Percentiles rank a stretch among this genome's conserved stretches.
These are phyloP conservation scores for Ectemnius lituratus DNA, from an alignment of 2,888 invertebrate species.

Conservation along the genomic window DNA sequence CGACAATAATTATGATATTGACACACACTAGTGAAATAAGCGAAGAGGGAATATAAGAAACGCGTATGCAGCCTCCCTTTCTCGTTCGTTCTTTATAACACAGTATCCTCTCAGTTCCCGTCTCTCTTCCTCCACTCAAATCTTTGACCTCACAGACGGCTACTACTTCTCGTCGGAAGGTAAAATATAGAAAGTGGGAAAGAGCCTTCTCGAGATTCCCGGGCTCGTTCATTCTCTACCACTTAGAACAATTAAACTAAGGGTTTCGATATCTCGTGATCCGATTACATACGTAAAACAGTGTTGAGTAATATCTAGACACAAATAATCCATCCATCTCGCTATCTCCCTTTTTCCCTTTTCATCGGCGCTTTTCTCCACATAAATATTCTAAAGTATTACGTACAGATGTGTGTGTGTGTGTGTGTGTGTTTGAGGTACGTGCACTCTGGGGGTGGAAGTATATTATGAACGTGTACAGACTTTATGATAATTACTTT, in stretches of 20 bases:
- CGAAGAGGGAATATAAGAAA: conserved; percentile 29
- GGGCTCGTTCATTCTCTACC: neutral
- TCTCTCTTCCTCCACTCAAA: conserved; percentile 5
- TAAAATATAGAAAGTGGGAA: conserved; percentile 7
- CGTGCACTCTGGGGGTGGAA: neutral
- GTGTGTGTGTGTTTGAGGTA: neutral
- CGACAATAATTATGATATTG: conserved; percentile 41
- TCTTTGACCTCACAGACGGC: conserved; percentile 44
- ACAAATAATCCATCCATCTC: conserved; percentile 19
- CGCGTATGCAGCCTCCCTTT: conserved; percentile 28
- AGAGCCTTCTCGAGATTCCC: neutral
- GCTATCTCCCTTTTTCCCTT: neutral
- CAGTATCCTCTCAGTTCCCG: neutral
- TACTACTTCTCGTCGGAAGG: conserved; percentile 37
- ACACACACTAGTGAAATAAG: conserved; percentile 46
- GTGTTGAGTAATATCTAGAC: conserved; percentile 36
- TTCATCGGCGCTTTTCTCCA: neutral
- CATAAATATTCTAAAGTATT: conserved; percentile 9
- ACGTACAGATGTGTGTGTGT: neutral
- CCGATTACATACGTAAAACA: conserved; percentile 25
- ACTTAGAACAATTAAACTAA: conserved; percentile 25
- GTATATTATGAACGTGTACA: neutral
- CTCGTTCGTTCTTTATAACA: conserved; percentile 20
- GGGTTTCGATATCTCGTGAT: conserved; percentile 19
- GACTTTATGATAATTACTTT: neutral